A percentile compares a stretch with the other conserved stretches of the same genome.
These are phyloP conservation scores for Brachionus calyciflorus DNA, from an alignment of 1,140 invertebrate species.

Conservation along the genomic window DNA sequence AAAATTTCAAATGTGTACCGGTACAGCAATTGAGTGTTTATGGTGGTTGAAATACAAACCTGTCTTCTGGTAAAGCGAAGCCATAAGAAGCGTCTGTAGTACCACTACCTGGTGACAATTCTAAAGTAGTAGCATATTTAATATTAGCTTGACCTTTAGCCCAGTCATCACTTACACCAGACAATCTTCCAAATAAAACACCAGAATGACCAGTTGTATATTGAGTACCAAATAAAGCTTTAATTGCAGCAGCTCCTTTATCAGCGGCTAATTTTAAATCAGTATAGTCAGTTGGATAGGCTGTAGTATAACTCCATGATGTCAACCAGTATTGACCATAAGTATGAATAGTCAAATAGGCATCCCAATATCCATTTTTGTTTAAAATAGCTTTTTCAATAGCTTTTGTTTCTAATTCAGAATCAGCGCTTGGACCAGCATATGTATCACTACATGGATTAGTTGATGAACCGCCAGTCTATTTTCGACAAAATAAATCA, in stretches of 20 bases:
- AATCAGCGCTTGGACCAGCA: constrained; percentile 30
- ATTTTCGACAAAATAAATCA: no score
- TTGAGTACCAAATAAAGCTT: not conserved
- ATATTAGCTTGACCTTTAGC: constrained; percentile 56
- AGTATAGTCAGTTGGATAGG: constrained; percentile 7
- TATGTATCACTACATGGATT: constrained; percentile 47
- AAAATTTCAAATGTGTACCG: no score
- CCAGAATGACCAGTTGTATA: constrained; percentile 38
- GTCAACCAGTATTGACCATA: constrained; percentile 38
- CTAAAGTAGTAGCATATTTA: constrained; percentile 61
- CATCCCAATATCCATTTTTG: not conserved
- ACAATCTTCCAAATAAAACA: constrained; percentile 22
- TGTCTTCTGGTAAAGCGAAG: constrained; percentile 43
- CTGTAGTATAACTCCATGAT: constrained; percentile 44
- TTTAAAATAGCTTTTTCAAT: constrained; percentile 22
- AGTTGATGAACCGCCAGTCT: constrained; percentile 24
- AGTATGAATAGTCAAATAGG: constrained; percentile 47
- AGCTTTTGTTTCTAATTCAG: constrained; percentile 44
- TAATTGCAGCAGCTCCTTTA: constrained; percentile 19
- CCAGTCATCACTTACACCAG: constrained; percentile 54
- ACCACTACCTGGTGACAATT: constrained; percentile 51
- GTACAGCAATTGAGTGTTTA: no score
- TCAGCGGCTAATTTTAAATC: constrained; percentile 17
- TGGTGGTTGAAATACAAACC: no score
- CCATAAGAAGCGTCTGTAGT: not conserved